phyloP scores from a whole-genome alignment of 1,140 invertebrate species.

The Drosophila chauvacae region DNA sequence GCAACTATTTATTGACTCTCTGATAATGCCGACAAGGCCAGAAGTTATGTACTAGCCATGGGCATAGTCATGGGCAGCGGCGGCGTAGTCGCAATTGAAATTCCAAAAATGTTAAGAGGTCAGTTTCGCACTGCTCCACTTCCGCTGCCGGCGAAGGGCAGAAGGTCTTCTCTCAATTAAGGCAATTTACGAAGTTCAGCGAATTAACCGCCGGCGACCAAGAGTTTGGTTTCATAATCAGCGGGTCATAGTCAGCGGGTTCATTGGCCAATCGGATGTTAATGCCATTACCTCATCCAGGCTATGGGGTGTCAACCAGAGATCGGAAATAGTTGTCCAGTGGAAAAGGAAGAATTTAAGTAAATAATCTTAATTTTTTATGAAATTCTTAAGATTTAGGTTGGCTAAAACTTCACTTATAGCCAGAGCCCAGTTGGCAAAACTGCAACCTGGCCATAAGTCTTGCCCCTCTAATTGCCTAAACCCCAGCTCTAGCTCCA shows the following conservation, averaged over 20 bases:
- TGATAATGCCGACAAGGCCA: constrained; percentile 71
- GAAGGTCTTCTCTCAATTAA: constrained; percentile 64
- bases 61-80: background rate
- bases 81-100: constrained; percentile 28
- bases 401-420: background rate
- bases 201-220: constrained; percentile 37
- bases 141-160: constrained; percentile 58
- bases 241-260: constrained; percentile 25
- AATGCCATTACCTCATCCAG: constrained; percentile 36
- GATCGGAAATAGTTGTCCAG: background rate
- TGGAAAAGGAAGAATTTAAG: background rate
- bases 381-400: background rate
- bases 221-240: constrained; percentile 49
- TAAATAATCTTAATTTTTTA: background rate
- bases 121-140: constrained; percentile 65
- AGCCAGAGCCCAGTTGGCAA: constrained; percentile 2
- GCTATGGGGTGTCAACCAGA: background rate
- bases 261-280: constrained; percentile 62
- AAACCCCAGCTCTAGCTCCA: constrained; percentile 6
- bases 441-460: constrained; percentile 23
- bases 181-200: constrained; percentile 62
- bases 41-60: constrained; percentile 7
- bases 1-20: constrained; percentile 45
- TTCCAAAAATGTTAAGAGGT: constrained; percentile 56
- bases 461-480: constrained; percentile 37